These are phyloP conservation scores for Bovichtus variegatus DNA, from an alignment of 2,797 vertebrate species.

Conservation along the genomic window DNA sequence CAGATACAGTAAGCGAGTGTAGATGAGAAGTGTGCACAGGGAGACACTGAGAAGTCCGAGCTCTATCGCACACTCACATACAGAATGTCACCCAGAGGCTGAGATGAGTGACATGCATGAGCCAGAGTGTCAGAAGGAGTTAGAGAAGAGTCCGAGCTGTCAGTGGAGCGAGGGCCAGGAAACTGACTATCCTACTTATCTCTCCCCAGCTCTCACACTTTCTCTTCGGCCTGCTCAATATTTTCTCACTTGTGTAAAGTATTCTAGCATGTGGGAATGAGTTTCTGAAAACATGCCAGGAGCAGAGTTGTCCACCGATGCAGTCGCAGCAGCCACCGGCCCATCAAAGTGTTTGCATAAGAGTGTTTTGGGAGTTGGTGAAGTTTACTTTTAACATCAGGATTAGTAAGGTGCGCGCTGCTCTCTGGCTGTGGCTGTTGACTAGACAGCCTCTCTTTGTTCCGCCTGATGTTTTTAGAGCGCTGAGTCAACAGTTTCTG, in stretches of 20 bases:
- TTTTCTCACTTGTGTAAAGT: slow-evolving; percentile 31
- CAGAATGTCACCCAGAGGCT: slow-evolving; percentile 62
- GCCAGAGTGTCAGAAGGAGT: slow-evolving; percentile 67
- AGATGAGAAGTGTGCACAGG: slow-evolving; percentile 46
- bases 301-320: background rate
- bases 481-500: slow-evolving; percentile 80
- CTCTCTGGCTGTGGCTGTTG: slow-evolving; percentile 59
- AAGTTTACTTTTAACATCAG: slow-evolving; percentile 69
- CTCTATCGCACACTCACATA: slow-evolving; percentile 39
- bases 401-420: slow-evolving; percentile 73
- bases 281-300: slow-evolving; percentile 29
- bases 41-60: slow-evolving; percentile 42
- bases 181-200: slow-evolving; percentile 22
- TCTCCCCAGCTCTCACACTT: slow-evolving; percentile 20
- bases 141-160: slow-evolving; percentile 60
- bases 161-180: slow-evolving; percentile 39
- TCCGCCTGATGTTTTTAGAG: slow-evolving; percentile 75
- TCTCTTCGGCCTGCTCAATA: slow-evolving; percentile 48
- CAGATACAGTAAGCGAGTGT: slow-evolving; percentile 55
- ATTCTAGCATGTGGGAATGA: slow-evolving; percentile 16
- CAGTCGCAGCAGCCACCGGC: background rate
- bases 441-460: slow-evolving; percentile 79
- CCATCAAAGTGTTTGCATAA: slow-evolving; percentile 56
- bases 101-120: slow-evolving; percentile 66
- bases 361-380: slow-evolving; percentile 59